These are phyloP conservation scores for Odocoileus hemionus DNA, from an alignment of 2,113 vertebrate genomes.

Conservation along the genomic window DNA sequence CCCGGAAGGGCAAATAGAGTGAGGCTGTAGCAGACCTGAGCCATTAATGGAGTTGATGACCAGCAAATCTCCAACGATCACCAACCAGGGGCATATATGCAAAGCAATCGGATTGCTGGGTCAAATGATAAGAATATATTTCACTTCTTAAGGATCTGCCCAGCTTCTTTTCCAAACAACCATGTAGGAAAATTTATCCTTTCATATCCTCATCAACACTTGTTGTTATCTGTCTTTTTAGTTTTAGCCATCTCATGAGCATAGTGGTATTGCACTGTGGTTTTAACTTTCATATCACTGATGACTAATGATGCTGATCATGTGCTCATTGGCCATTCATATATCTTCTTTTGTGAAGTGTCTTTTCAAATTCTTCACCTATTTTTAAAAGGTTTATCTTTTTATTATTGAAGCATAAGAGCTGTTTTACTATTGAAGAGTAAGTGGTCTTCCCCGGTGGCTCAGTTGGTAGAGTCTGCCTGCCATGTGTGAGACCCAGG, in stretches of 20 bases:
- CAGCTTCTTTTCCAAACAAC: not conserved
- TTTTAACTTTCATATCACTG: not conserved
- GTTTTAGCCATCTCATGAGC: no score
- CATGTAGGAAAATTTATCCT: not conserved
- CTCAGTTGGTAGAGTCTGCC: not conserved
- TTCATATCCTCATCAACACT: not conserved
- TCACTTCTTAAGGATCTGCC: not conserved
- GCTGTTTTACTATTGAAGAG: not conserved
- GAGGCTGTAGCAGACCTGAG: not conserved
- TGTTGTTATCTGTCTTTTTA: not conserved
- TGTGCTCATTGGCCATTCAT: not conserved
- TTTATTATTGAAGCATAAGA: not conserved
- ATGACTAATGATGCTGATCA: not conserved
- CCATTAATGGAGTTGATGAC: fast-evolving
- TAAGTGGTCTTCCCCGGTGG: not conserved
- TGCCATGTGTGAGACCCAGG: not conserved
- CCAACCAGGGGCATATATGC: not conserved
- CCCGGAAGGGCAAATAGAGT: not conserved
- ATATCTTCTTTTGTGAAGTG: not conserved
- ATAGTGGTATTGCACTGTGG: fast-evolving
- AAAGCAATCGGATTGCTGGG: not conserved
- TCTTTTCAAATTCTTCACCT: not conserved
- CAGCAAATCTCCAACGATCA: not conserved
- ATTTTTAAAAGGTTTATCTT: not conserved
- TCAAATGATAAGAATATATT: not conserved